Evolutionary conservation across 2,797 vertebrate species (phyloP).

Genomic region (Gadopsis bispinosus): DNA sequence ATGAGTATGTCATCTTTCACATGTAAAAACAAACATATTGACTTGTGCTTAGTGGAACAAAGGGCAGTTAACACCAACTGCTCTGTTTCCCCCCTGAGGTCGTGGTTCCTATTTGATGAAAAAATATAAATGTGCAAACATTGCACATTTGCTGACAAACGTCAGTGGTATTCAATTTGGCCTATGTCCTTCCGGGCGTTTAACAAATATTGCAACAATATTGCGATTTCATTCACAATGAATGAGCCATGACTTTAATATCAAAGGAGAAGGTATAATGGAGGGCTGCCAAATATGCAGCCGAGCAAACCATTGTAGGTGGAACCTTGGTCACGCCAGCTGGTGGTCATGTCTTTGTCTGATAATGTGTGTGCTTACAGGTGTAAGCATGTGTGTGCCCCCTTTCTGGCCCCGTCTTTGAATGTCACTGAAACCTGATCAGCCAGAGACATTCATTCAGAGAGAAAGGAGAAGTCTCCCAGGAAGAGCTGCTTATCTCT

Average conservation of each 20-base stretch:
- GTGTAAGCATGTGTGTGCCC: conserved; percentile 9
- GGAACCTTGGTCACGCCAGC: conserved; percentile 8
- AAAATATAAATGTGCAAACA: conserved; percentile 62
- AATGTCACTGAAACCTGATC: conserved; percentile 72
- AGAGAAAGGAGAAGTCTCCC: conserved; percentile 57
- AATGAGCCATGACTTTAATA: conserved; percentile 74
- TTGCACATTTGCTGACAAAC: conserved; percentile 69
- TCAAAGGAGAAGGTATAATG: conserved; percentile 32
- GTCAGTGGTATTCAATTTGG: conserved; percentile 58
- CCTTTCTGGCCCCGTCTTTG: conserved; percentile 47
- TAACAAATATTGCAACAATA: conserved; percentile 63
- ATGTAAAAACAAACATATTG: conserved; percentile 13
- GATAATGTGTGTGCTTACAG: conserved; percentile 15
- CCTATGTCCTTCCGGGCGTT: conserved; percentile 61
- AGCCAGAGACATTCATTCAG: conserved; percentile 51
- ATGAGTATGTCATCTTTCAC: conserved; percentile 3
- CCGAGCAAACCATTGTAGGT: conserved; percentile 13
- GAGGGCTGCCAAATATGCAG: conserved; percentile 22
- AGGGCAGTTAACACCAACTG: conserved; percentile 64
- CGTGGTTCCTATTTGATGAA: conserved; percentile 52
- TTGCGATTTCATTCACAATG: conserved; percentile 57
- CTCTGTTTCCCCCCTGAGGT: conserved; percentile 55
- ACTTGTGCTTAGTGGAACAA: conserved; percentile 54
- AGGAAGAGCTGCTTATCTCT: conserved; percentile 59
- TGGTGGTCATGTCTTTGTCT: conserved; percentile 33